phyloP scores from a whole-genome alignment of 2,888 invertebrate species.

The Agrypnus murinus region DNA sequence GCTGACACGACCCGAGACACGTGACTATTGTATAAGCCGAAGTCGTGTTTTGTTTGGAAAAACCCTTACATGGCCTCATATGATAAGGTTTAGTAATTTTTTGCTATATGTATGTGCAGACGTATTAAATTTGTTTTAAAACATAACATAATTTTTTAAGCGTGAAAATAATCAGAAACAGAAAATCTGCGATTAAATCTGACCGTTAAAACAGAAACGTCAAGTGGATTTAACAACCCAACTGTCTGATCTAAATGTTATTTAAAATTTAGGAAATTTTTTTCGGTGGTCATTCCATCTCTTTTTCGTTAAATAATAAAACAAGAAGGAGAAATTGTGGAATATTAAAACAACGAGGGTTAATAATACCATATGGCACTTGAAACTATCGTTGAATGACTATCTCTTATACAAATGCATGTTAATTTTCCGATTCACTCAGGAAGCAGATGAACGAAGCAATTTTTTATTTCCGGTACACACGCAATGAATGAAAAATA shows the following conservation, averaged over 20 bases:
- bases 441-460: conserved; percentile 52
- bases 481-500: not conserved
- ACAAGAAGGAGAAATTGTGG: not conserved
- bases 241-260: conserved; percentile 16
- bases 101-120: not conserved
- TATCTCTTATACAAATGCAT: conserved; percentile 45
- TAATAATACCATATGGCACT: conserved; percentile 40
- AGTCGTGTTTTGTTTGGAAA: conserved; percentile 45
- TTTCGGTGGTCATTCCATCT: conserved; percentile 24
- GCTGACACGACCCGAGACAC: conserved; percentile 63
- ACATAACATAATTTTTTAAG: not conserved
- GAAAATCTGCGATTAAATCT: conserved; percentile 49
- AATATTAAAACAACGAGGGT: conserved; percentile 33
- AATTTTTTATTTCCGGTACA: conserved; percentile 45
- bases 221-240: conserved; percentile 58
- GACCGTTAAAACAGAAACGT: conserved; percentile 61
- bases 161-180: conserved; percentile 7
- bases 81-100: conserved; percentile 20
- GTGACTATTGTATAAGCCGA: conserved; percentile 63
- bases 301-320: conserved; percentile 10
- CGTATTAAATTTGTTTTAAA: no score
- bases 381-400: conserved; percentile 34
- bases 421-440: conserved; percentile 48
- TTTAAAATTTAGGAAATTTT: conserved; percentile 17
- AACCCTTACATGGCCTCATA: conserved; percentile 12